Conservation (phyloP, 2,888 invertebrate genomes). For the Ormyrus pomaceus region DNA sequence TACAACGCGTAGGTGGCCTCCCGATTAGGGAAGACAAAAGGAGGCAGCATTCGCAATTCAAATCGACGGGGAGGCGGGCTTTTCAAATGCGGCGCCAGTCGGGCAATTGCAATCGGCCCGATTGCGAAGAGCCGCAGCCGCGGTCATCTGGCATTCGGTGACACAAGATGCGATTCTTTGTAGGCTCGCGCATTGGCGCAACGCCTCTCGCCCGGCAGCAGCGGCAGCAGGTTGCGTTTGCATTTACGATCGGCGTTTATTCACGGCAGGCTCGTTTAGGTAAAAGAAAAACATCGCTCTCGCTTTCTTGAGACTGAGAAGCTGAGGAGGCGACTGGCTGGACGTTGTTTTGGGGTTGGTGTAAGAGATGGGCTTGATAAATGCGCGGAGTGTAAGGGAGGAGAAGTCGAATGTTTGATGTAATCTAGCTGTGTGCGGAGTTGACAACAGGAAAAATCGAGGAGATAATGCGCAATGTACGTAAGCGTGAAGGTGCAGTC, state of each 20-base stretch:
- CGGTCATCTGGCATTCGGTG: neutral
- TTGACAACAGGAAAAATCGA: too few relatives aligned
- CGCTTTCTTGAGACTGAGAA: too few relatives aligned
- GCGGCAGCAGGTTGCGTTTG: neutral
- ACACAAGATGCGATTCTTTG: neutral
- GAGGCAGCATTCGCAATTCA: conserved; percentile 34
- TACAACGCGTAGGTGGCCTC: neutral
- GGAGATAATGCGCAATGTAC: too few relatives aligned
- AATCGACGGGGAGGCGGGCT: conserved; percentile 13
- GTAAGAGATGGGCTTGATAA: too few relatives aligned
- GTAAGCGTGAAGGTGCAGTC: neutral
- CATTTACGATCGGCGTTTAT: neutral
- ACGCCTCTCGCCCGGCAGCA: neutral
- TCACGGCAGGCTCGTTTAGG: neutral
- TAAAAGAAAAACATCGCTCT: too few relatives aligned
- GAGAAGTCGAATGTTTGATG: neutral
- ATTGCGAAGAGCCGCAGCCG: neutral
- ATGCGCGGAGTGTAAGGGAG: neutral
- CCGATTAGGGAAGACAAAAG: conserved; percentile 45
- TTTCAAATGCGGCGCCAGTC: conserved; percentile 27
- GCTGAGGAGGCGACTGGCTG: too few relatives aligned
- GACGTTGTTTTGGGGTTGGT: too few relatives aligned
- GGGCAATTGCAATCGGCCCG: conserved; percentile 37
- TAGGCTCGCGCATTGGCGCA: neutral
- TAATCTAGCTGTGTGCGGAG: too few relatives aligned